Evolutionary conservation across 2,113 vertebrate genomes (phyloP).

Genomic region (Pelodiscus sinensis): DNA sequence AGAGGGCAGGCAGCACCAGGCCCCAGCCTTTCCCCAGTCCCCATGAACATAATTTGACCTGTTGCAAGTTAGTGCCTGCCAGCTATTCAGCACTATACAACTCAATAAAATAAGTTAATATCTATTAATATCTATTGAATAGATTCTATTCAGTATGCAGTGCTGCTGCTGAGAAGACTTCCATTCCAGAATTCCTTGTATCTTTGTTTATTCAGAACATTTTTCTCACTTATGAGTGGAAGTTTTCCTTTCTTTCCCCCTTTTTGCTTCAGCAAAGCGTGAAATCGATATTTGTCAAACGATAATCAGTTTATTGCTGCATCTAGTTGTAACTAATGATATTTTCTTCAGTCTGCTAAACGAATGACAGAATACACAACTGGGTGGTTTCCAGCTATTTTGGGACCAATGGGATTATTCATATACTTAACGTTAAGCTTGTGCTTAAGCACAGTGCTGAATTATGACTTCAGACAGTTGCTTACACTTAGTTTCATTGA

Average conservation of each 20-base stretch:
- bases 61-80: neutral
- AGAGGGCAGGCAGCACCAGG: too few relatives aligned
- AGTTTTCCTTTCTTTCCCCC: neutral
- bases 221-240: neutral
- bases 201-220: constrained; percentile 23
- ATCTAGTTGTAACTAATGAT: constrained; percentile 7
- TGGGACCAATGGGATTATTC: neutral
- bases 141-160: neutral
- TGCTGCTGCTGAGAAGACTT: neutral
- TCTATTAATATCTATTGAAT: neutral
- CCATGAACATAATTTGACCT: neutral
- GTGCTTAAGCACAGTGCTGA: neutral
- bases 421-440: neutral
- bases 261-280: constrained; percentile 39
- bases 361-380: neutral
- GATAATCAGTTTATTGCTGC: constrained; percentile 1
- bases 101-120: neutral
- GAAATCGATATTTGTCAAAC: constrained; percentile 48
- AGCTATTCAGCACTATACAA: neutral
- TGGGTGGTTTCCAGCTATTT: neutral
- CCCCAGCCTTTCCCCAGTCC: too few relatives aligned
- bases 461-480: neutral
- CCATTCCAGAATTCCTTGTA: constrained; percentile 1
- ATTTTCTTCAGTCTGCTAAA: constrained; percentile 7
- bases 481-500: neutral